These are phyloP conservation scores for Dendronephthya gigantea DNA, from an alignment of 64 coral and sea anemone genomes.

Conservation along the genomic window DNA sequence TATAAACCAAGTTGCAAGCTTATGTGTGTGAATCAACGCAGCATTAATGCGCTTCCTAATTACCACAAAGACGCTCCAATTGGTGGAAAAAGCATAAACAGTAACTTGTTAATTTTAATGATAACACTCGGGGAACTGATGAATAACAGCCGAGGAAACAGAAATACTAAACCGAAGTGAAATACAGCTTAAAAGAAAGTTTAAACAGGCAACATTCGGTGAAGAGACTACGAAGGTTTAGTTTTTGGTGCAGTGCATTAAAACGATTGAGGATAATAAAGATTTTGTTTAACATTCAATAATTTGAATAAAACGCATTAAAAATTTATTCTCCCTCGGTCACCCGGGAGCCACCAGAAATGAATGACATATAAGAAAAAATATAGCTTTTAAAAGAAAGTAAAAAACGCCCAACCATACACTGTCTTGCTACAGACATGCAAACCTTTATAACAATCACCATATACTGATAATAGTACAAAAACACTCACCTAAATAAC, in stretches of 20 bases:
- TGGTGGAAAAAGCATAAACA: neutral
- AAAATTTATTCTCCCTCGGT: neutral
- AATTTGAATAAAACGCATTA: constrained; percentile 12
- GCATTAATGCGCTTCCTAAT: neutral
- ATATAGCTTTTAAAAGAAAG: no score
- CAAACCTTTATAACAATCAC: no score
- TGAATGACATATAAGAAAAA: neutral
- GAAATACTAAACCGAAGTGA: no score
- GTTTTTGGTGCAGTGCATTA: neutral
- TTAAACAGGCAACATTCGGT: neutral
- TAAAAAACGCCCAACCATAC: no score
- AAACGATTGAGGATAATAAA: neutral
- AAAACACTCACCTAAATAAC: no score
- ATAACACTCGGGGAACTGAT: neutral
- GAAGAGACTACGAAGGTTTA: neutral
- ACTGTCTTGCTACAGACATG: no score
- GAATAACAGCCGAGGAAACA: neutral
- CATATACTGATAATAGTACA: no score
- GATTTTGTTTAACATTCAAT: no score
- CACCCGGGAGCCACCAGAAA: constrained; percentile 1
- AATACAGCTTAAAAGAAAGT: neutral
- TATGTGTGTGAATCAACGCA: neutral
- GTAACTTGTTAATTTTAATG: constrained; percentile 14
- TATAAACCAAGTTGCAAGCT: neutral
- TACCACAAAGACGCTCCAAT: neutral